Conservation (phyloP, 2,113 vertebrate species). For the Pseudorectes ferrugineus region DNA sequence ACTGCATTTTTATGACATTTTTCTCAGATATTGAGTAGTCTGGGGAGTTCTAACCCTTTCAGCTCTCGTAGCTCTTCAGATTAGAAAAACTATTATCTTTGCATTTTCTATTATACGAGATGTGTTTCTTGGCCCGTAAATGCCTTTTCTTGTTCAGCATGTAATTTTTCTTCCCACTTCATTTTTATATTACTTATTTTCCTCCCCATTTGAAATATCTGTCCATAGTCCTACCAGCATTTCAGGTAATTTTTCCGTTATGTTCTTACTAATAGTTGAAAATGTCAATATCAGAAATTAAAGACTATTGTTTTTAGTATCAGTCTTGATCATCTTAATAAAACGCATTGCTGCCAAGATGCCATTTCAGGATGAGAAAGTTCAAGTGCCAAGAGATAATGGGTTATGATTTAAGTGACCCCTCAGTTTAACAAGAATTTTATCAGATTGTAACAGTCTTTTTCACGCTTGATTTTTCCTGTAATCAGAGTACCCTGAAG, state of each 20-base stretch:
- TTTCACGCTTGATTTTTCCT: slow-evolving; percentile 42
- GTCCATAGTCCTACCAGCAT: not conserved
- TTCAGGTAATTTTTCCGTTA: not conserved
- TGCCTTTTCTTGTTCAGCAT: not conserved
- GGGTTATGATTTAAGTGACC: slow-evolving; percentile 39
- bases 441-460: slow-evolving; percentile 22
- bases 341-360: not conserved
- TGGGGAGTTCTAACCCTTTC: not conserved
- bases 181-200: not conserved
- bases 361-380: not conserved
- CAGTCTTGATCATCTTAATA: not conserved
- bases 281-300: not conserved
- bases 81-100: not conserved
- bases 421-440: slow-evolving; percentile 46
- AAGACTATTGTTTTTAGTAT: not conserved
- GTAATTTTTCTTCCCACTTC: not conserved
- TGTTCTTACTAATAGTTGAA: not conserved
- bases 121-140: not conserved
- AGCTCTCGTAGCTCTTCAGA: not conserved
- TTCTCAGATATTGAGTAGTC: not conserved
- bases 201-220: not conserved
- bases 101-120: not conserved
- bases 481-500: slow-evolving; percentile 38
- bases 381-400: slow-evolving; percentile 45
- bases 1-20: not conserved